A percentile compares a stretch with the other conserved stretches of the same genome.
Conservation (phyloP, 1,140 invertebrate genomes). For the Drosophila takahashii region DNA sequence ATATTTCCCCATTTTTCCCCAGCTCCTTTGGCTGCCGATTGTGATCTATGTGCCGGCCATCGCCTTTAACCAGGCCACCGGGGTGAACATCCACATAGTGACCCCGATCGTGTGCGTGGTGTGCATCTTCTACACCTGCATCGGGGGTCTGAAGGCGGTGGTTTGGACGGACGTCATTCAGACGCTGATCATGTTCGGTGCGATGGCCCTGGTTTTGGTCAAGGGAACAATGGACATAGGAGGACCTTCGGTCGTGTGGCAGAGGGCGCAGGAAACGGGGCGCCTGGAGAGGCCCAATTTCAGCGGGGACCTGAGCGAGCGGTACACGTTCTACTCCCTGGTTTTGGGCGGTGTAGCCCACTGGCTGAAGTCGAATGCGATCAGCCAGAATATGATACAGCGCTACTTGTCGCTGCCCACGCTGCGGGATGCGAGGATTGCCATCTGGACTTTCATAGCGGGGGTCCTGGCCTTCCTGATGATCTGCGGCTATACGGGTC, state of each 20-base stretch:
- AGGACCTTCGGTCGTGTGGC: slow-evolving; percentile 89
- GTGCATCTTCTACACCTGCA: slow-evolving; percentile 96
- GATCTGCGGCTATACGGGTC: slow-evolving; percentile 90
- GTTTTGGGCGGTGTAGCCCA: slow-evolving; percentile 92
- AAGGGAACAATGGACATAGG: slow-evolving; percentile 93
- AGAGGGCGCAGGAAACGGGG: slow-evolving; percentile 89
- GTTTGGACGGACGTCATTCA: slow-evolving; percentile 97
- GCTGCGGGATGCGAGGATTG: slow-evolving; percentile 89
- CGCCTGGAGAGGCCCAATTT: slow-evolving; percentile 91
- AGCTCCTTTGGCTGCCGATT: slow-evolving; percentile 88
- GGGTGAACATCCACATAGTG: slow-evolving; percentile 92
- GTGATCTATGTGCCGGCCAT: slow-evolving; percentile 89
- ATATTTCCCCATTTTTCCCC: slow-evolving; percentile 33
- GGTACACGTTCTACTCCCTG: slow-evolving; percentile 92
- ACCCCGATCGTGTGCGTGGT: slow-evolving; percentile 94
- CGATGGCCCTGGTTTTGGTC: slow-evolving; percentile 91
- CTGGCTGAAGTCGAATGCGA: slow-evolving; percentile 91
- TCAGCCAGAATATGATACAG: slow-evolving; percentile 94
- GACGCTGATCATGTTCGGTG: slow-evolving; percentile 92
- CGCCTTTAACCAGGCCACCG: slow-evolving; percentile 92
- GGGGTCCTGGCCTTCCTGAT: slow-evolving; percentile 88
- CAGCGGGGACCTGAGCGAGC: slow-evolving; percentile 88
- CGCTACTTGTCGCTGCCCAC: slow-evolving; percentile 90
- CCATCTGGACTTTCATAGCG: slow-evolving; percentile 90
- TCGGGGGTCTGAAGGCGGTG: slow-evolving; percentile 96